A percentile compares a stretch with the other conserved stretches of the same genome.
phyloP scores from a whole-genome alignment of 2,888 invertebrate species.

The Coelopa pilipes region DNA sequence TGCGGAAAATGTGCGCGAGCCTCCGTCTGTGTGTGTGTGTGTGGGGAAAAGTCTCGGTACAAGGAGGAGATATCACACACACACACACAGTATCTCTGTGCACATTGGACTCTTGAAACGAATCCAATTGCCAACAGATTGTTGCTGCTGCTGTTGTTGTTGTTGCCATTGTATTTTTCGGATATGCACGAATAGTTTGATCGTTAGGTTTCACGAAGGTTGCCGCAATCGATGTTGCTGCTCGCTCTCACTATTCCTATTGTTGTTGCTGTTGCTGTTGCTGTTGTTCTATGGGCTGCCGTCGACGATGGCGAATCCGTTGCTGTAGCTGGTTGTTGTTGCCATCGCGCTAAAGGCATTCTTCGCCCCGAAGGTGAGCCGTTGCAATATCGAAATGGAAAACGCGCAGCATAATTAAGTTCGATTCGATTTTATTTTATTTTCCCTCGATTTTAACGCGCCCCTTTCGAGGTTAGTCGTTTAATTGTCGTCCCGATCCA shows the following conservation, averaged over 20 bases:
- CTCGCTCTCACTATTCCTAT: too few species aligned
- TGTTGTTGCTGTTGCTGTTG: too few species aligned
- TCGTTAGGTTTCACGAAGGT: slow-evolving; percentile 10
- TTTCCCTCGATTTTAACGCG: too few species aligned
- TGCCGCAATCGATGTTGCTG: background rate
- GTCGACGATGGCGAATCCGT: background rate
- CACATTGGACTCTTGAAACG: background rate
- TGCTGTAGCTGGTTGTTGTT: background rate
- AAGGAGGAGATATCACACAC: too few species aligned
- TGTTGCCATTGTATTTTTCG: background rate
- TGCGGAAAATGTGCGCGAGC: background rate
- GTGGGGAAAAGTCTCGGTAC: too few species aligned
- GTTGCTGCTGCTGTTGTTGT: slow-evolving; percentile 1
- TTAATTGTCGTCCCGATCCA: background rate
- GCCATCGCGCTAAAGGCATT: background rate
- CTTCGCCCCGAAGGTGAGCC: background rate
- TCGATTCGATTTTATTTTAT: too few species aligned
- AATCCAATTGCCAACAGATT: background rate
- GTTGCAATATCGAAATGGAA: background rate
- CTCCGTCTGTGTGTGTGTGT: too few species aligned
- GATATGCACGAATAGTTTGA: slow-evolving; percentile 23
- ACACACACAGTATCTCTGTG: too few species aligned
- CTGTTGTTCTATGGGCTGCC: background rate
- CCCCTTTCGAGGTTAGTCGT: slow-evolving; percentile 10
- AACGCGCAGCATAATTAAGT: background rate